These are phyloP conservation scores for Amphilophus citrinellus DNA, from an alignment of 2,113 vertebrate genomes.

Conservation along the genomic window DNA sequence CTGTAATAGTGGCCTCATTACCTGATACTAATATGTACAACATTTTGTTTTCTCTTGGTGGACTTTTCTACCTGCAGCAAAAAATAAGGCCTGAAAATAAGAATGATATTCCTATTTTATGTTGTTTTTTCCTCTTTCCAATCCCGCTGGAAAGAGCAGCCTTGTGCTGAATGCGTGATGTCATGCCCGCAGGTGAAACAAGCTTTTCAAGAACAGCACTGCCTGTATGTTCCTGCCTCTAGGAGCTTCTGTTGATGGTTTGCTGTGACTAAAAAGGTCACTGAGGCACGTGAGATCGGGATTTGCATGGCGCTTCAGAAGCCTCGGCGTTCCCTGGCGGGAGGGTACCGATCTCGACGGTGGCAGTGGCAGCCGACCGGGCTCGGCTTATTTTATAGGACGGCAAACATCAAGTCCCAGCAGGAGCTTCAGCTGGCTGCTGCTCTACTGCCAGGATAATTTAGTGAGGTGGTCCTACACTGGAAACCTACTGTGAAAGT, in stretches of 20 bases:
- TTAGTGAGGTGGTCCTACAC: background rate
- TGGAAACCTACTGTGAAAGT: background rate
- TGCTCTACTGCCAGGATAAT: background rate
- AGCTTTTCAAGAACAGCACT: constrained; percentile 5
- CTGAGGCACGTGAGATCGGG: background rate
- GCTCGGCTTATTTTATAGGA: constrained; percentile 5
- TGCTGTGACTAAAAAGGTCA: constrained; percentile 20
- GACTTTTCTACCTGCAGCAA: background rate
- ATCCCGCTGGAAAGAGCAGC: background rate
- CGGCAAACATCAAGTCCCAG: constrained; percentile 6
- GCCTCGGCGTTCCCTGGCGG: background rate
- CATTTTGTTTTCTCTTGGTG: background rate
- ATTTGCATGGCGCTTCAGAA: constrained; percentile 24
- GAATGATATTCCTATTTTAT: background rate
- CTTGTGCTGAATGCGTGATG: background rate
- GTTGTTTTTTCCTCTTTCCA: background rate
- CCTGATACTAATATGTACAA: background rate
- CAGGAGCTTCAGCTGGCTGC: background rate
- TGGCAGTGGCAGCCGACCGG: background rate
- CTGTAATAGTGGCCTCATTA: background rate
- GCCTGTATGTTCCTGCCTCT: background rate
- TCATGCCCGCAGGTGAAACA: background rate
- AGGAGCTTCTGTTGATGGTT: constrained; percentile 26
- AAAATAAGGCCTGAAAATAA: background rate
- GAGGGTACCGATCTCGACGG: background rate